Base-by-base conservation (phyloP, 2,888 invertebrate species). In the Synergus itoensis region DNA sequence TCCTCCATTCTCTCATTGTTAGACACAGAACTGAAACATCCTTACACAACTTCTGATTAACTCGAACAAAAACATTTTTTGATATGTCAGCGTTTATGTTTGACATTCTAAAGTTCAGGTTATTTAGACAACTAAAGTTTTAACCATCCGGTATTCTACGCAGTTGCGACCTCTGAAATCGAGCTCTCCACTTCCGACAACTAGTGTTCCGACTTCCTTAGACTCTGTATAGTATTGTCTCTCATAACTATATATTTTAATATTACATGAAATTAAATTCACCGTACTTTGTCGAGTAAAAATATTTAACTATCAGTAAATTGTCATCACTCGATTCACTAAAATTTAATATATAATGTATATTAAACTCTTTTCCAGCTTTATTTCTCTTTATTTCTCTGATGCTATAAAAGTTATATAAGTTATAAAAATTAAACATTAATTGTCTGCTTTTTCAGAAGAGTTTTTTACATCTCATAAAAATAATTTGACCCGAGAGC, bases 81-180 rank as follows among this genome's bases (percentile, higher is more conserved):
- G 11, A 53, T 12, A 40, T 36, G 53, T 73, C 53, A n/a, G 36
- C 36, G 36, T 73, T 53, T 40, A 53, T 53, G 48, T 73, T 53
- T 48, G 53, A 53, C 48, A 73, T 53, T 73, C n/a, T 36, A 53
- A 73, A 73, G 73, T 73, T 73, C 36, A 73, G 48, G 36, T 73
- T n/a, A 73, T 73, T 73, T 48, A 53, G 36, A 40, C 48, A 43
- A 21, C 16, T 53, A 73, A 53, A 48, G 36, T 73, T 73, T 36
- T 73, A 53, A 16, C 21, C 21, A 48, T 45, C 69, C 80, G 82
- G 79, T 57, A 36, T 28, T 73, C 48, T 53, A 8, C 12, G 48
- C 69, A 36, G 69, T 73, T 28, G 11, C 28, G 8, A 28, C 28
- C 16, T 69, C 28, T 69, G 48, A 48, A 5, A 21, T 69, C 28